A percentile compares a stretch with the other conserved stretches of the same genome.
Conservation (phyloP, 2,888 invertebrate species). For the Philonicus albiceps region DNA sequence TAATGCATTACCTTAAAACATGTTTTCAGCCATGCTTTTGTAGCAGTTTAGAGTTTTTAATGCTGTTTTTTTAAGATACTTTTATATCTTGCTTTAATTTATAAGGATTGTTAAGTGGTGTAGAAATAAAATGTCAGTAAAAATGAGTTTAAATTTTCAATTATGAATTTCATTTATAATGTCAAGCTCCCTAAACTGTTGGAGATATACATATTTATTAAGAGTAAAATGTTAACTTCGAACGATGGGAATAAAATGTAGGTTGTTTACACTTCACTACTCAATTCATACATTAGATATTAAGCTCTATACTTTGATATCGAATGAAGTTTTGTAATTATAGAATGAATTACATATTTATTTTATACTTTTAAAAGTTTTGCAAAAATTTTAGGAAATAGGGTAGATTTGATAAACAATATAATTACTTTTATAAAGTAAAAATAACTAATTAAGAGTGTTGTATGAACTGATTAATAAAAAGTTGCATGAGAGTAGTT, state of each 20-base stretch:
- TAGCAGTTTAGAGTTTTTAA: not conserved
- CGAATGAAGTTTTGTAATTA: not conserved
- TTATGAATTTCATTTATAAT: not conserved
- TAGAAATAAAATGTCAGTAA: not conserved
- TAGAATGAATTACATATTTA: not conserved
- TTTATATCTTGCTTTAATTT: not conserved
- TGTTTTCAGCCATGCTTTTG: not conserved
- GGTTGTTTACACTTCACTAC: not conserved
- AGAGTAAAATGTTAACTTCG: constrained; percentile 10
- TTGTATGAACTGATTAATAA: not conserved
- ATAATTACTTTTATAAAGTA: not conserved
- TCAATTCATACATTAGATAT: not conserved
- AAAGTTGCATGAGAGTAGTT: not conserved
- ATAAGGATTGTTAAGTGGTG: not conserved
- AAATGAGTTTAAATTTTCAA: not conserved
- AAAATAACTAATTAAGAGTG: not conserved
- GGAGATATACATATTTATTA: not conserved
- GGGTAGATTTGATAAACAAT: not conserved
- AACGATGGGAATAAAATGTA: constrained; percentile 20
- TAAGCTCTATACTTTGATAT: not conserved
- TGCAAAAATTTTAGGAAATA: not conserved
- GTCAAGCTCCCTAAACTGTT: not conserved
- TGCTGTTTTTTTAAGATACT: not conserved
- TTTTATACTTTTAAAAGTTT: not conserved
- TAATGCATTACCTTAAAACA: not conserved